phyloP scores from a whole-genome alignment of 2,113 vertebrate genomes.

The Crotalus helleri region DNA sequence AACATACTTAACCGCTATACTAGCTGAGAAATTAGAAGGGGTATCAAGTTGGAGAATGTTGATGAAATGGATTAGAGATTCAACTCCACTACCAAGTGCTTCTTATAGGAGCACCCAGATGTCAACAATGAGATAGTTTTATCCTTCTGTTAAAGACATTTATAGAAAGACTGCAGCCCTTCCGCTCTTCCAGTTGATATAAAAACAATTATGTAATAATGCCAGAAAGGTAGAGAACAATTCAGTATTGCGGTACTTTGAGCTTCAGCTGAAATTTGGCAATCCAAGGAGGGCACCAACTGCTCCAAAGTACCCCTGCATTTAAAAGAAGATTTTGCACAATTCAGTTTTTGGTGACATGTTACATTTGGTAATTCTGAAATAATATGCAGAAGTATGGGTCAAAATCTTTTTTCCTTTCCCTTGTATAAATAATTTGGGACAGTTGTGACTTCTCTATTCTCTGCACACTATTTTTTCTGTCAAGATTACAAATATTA shows the following conservation, averaged over 20 bases:
- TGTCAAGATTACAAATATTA: not conserved
- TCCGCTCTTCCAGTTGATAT: conserved; percentile 56
- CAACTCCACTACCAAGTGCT: conserved; percentile 32
- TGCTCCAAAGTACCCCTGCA: conserved; percentile 81
- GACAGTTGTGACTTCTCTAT: not conserved
- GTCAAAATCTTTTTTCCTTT: not conserved
- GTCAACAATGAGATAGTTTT: conserved; percentile 48
- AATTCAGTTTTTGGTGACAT: conserved; percentile 10
- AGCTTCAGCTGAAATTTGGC: conserved; percentile 77
- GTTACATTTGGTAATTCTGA: not conserved
- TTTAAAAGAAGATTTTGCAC: conserved; percentile 35
- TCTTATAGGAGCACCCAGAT: conserved; percentile 52
- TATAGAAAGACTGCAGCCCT: conserved; percentile 43
- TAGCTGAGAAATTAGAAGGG: not conserved
- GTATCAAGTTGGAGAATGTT: not conserved
- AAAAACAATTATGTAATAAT: conserved; percentile 42
- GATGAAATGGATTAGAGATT: conserved; percentile 42
- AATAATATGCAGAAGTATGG: not conserved
- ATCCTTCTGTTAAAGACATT: conserved; percentile 49
- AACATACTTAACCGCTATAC: not conserved
- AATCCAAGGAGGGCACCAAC: conserved; percentile 81
- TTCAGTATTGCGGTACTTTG: conserved; percentile 50
- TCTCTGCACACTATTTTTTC: not conserved
- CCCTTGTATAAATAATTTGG: not conserved
- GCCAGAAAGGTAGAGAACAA: conserved; percentile 43